Conservation (phyloP, 2,113 vertebrate species). For the Oxyura jamaicensis region DNA sequence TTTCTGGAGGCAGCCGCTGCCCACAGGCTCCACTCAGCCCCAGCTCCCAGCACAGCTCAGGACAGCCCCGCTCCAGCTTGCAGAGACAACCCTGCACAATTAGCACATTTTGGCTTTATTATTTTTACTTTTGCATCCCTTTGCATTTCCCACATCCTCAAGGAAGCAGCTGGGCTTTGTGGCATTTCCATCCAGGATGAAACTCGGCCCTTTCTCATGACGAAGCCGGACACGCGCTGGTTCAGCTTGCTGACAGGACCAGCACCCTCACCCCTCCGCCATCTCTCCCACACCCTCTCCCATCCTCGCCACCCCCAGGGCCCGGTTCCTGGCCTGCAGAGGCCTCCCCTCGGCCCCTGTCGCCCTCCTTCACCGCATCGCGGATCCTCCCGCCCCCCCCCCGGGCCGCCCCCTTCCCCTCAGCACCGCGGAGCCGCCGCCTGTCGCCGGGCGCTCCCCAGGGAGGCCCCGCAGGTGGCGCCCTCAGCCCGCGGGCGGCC, state of each 20-base stretch:
- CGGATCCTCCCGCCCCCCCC: no score
- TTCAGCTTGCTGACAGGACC: neutral
- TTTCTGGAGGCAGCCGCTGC: neutral
- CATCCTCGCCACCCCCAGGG: accelerated
- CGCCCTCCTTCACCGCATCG: neutral
- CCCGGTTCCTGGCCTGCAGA: neutral
- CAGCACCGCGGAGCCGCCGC: no score
- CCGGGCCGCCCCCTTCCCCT: no score
- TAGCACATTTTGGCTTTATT: neutral
- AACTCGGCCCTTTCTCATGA: neutral
- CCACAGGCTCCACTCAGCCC: neutral
- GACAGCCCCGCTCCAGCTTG: neutral
- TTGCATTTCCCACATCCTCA: neutral
- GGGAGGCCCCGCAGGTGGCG: constrained; percentile 15
- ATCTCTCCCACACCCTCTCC: no score
- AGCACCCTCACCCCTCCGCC: neutral
- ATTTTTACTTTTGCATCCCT: neutral
- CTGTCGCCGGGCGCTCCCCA: no score
- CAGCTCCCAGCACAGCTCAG: neutral
- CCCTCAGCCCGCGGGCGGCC: neutral
- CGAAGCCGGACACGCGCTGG: neutral
- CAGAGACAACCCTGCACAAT: neutral
- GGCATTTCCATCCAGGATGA: neutral
- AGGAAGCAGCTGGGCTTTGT: neutral
- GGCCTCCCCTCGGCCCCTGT: neutral